A percentile compares a stretch with the other conserved stretches of the same genome.
Conservation (phyloP, 2,888 invertebrate species). For the Leuctra nigra region DNA sequence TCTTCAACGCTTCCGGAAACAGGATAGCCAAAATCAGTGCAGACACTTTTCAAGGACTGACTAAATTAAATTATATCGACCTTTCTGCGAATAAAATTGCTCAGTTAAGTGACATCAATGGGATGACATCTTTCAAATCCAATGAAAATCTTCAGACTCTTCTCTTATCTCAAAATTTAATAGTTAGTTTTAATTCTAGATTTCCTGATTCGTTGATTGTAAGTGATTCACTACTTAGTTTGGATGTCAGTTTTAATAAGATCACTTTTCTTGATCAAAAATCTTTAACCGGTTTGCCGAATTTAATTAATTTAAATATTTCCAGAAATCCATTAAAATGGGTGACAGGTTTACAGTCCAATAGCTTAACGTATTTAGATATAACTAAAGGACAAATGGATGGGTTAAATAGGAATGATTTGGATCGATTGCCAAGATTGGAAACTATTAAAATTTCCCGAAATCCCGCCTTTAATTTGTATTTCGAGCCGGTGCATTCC, state of each 20-base stretch:
- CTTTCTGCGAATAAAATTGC: conserved; percentile 19
- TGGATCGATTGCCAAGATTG: conserved; percentile 13
- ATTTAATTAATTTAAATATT: conserved; percentile 9
- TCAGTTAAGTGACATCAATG: neutral
- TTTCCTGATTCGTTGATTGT: too few species aligned
- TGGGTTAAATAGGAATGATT: conserved; percentile 7
- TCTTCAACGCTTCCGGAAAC: conserved; percentile 4
- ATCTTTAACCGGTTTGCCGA: neutral
- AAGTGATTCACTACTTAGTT: neutral
- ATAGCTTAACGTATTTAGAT: conserved; percentile 13
- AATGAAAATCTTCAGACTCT: conserved; percentile 14
- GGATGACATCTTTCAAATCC: neutral
- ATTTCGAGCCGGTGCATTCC: conserved; percentile 6
- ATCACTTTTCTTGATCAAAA: neutral
- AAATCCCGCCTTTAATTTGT: conserved; percentile 10
- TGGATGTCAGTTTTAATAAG: conserved; percentile 1
- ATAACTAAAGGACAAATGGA: conserved; percentile 19
- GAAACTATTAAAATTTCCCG: conserved; percentile 5
- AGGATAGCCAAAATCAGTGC: neutral
- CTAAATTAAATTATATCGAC: conserved; percentile 2
- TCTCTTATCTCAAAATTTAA: conserved; percentile 16
- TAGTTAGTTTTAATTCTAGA: too few species aligned
- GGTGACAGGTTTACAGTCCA: conserved; percentile 8
- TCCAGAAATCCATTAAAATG: conserved; percentile 17
- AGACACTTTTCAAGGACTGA: neutral